Base-by-base conservation (phyloP, 2,888 invertebrate species). In the Cyclophora albipunctata region DNA sequence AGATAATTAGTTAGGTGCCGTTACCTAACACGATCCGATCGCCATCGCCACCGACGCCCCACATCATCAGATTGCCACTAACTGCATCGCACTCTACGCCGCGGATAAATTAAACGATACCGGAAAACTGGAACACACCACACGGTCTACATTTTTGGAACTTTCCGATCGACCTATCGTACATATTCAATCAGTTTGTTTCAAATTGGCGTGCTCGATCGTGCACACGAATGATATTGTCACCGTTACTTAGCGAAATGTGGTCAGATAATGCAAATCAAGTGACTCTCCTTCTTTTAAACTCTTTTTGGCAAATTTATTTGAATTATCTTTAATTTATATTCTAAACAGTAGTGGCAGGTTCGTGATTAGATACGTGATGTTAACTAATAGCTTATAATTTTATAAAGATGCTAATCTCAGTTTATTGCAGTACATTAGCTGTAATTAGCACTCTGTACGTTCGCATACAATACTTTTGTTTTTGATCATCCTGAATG, bases 1-100 rank as follows among this genome's bases (percentile, higher is more conserved):
- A 84, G 83, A 78, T 85, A 85, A 86, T 87, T 86, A 87, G 85
- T 75, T 77, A 69, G 75, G 66, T 84, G 75, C 85, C 85, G 86
- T 87, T 86, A 86, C 64, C 67, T 76, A 75, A 79, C 77, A 76
- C 77, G 78, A 82, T 73, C 75, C 67, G 74, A 78, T 78, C 72
- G 73, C 73, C 72, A 75, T 77, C 71, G 72, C 71, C 70, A 71
- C 66, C 57, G 68, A 60, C 69, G 75, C 62, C 73, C 76, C 75
- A 78, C 75, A 77, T 79, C 67, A 64, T 59, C 61, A 64, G 67
- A 73, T 72, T 67, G 65, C 69, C 67, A 67, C 67, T 67, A 66
- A 61, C 63, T 67, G 70, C 69, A 67, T 62, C 71, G 73, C 69
- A 66, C 64, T 66, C 50, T 60, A 59, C 62, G 56, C 56, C 48